Evolutionary conservation across 2,888 invertebrate genomes (phyloP), one percentile per base, ranked within the genome.

Genomic region (Archips crataeganus): DNA sequence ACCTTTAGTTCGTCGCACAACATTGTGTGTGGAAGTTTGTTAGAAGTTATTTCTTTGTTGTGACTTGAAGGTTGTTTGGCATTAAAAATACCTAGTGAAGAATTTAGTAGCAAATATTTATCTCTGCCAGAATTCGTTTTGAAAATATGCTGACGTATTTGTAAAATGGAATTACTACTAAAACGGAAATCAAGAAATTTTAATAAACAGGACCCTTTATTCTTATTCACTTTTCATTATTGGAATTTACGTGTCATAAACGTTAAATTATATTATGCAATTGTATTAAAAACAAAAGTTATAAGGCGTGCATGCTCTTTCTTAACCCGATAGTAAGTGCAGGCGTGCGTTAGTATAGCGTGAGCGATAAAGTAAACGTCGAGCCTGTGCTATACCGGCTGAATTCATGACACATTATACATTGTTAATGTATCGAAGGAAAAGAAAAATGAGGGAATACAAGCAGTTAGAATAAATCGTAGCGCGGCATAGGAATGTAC

Each of bases 331-430:
- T 6, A 8, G 51, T 51, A 23, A 39, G 51, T 72, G 67, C 67
- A 72, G 45, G 67, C 67, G 67, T 72, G 72, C 67, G 67, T 72
- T 72, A 13, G 45, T 72, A 62, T 72, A 45, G 72, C 67, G 67
- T 72, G 72, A 54, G 67, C 66, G 61, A 67, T 72, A 72, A 72
- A 72, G 36, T 67, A 67, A 72, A 72, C 47, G 72, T 67, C 67
- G 61, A 62, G 72, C 67, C 67, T 72, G 62, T 72, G 72, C 62
- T 72, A 67, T 62, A 54, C 45, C 62, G 54, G 47, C 54, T 62
- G 66, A 71, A 72, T 72, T 72, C 67, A 67, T 61, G 72, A 61
- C 32, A 67, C 67, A 47, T 67, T 72, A 72, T 54, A 54, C 61
- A 62, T 61, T 61, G 66, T 72, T 51, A 51, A 72, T 54, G 42